Conservation (phyloP, 2,888 invertebrate species). For the Digitonthophagus gazella region DNA sequence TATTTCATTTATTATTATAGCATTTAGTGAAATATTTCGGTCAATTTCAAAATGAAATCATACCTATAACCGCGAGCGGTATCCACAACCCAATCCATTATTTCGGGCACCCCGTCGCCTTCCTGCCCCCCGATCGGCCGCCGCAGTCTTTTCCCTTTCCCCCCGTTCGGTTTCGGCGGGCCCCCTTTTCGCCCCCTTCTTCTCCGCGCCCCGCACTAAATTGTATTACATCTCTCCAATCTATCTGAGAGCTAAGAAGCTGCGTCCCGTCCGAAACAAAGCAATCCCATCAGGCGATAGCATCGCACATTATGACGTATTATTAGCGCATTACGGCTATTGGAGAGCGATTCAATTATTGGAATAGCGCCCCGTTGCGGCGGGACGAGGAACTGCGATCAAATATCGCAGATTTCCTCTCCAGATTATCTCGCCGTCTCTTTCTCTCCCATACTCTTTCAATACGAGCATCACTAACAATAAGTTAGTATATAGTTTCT, state of each 20-base stretch:
- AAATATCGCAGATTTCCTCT: conserved; percentile 42
- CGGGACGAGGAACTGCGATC: conserved; percentile 48
- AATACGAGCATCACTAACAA: no score
- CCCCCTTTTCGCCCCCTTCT: no score
- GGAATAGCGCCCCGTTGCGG: conserved; percentile 52
- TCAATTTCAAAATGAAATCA: no score
- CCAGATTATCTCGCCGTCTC: conserved; percentile 32
- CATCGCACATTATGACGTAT: conserved; percentile 55
- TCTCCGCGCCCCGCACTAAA: conserved; percentile 47
- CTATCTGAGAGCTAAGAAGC: conserved; percentile 46
- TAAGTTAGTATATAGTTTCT: no score
- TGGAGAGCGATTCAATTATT: conserved; percentile 56
- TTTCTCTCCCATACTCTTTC: not conserved
- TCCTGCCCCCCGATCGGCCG: conserved; percentile 17
- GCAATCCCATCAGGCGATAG: conserved; percentile 54
- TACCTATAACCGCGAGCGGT: no score
- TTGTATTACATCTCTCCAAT: conserved; percentile 49
- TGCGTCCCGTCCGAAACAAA: conserved; percentile 48
- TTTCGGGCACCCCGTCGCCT: conserved; percentile 33
- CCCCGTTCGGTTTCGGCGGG: no score
- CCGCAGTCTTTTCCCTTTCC: conserved; percentile 32
- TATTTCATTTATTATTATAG: no score
- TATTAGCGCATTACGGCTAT: conserved; percentile 56
- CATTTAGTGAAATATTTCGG: no score
- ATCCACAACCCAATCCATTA: conserved; percentile 29